Conservation (phyloP, 1,140 invertebrate genomes). For the Polyergus mexicanus region DNA sequence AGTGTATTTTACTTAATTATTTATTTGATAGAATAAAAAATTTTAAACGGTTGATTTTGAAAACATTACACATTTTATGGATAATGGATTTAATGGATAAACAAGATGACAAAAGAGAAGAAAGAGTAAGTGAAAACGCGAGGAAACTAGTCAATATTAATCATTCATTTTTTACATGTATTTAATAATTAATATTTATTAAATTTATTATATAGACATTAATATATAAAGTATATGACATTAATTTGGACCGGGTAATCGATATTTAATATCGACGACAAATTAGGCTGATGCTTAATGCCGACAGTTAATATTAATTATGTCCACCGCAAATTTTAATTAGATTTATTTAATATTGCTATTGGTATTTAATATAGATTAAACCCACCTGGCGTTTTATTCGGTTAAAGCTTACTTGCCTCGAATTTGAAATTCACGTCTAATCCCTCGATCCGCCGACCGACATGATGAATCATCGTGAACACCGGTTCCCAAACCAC, state of each 20-base stretch:
- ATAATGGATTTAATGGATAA: neutral
- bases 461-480: slow-evolving; percentile 92
- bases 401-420: slow-evolving; percentile 82
- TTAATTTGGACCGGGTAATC: neutral
- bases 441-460: slow-evolving; percentile 89
- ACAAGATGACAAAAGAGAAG: neutral
- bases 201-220: neutral
- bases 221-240: neutral
- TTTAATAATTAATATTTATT: neutral
- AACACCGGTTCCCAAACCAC: slow-evolving; percentile 93
- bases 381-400: neutral
- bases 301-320: neutral
- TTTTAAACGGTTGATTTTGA: neutral
- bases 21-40: neutral
- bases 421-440: slow-evolving; percentile 90
- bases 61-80: neutral
- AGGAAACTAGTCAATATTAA: neutral
- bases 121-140: neutral
- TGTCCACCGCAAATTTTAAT: neutral
- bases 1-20: slow-evolving; percentile 1
- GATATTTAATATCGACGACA: slow-evolving; percentile 8
- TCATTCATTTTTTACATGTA: no score
- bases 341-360: neutral
- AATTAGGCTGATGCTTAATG: neutral
- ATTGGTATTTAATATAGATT: neutral